Base-by-base conservation (phyloP, 2,888 invertebrate species). In the Diploptera punctata region DNA sequence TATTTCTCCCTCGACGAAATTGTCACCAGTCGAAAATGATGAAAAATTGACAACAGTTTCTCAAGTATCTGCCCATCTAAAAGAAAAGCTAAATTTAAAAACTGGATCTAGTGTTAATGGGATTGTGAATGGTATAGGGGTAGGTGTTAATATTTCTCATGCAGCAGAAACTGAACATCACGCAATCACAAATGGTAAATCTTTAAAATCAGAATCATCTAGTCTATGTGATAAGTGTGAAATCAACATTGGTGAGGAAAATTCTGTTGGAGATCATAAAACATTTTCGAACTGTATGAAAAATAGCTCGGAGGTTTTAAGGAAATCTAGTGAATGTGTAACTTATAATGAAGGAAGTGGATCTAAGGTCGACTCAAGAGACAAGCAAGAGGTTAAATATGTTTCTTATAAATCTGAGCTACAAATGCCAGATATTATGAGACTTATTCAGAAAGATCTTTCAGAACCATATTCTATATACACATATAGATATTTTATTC, bases 391-490 rank as follows among this genome's bases (percentile, higher is more conserved):
- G 54, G 83, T 89, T 76, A 81, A 83, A 75, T 91, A 91, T 82
- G 88, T 90, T 78, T 90, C 90, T 78, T 99, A 98, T 83, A 92
- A 95, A 85, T 97, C 96, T 80, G 99, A 99, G 87, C 85, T 93
- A 78, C 98, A 99, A 86, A 98, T 99, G 97, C 95, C 97, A 80
- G 95, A 97, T 85, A 99, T 99, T 78, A 99, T 99, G 97, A 92
- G 93, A 86, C 91, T 99, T 81, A 99, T 99, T 83, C 98, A 98
- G 82, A 98, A 97, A 84, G 99, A 99, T 88, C 89, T 99, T 78
- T 98, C 98, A 74, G 99, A 99, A 89, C 99, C 99, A 47, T 99
- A 99, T 87, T 99, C 99, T 77, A 99, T 99, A 87, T 99, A 99
- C 85, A 99, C 99, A 33, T 99, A 99, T 87, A 92, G 99, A 86